Base-by-base conservation (phyloP, 2,888 invertebrate species). In the Calameuta filiformis region DNA sequence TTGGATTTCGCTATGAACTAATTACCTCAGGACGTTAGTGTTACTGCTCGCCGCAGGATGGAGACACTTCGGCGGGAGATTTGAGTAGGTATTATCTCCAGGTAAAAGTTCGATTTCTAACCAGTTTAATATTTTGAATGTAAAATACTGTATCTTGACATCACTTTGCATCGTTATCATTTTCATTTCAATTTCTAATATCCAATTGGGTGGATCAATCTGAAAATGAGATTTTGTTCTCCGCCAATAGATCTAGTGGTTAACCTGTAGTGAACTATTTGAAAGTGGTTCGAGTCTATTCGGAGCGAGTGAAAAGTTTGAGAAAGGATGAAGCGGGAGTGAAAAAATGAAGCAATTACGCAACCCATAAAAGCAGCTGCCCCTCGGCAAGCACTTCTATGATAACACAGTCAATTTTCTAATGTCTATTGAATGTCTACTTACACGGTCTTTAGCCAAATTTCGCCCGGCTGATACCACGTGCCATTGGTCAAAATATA, bases 221-320 rank as follows among this genome's bases (percentile, higher is more conserved):
- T 56, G 56, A 23, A 6, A 56, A 23, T 56, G 23, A 56, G 2
- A 56, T 56, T 56, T 56, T 9, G 2, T 56, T 23, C 9, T 56
- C 56, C 9, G 2, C 15, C 23, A 23, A 56, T 56, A 56, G 6
- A 56, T 23, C 56, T 56, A 56, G 9, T 56, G 56, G 56, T 23
- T 23, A 56, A 9, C 56, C 23, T 2, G 56, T 56, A 56, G 56
- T 6, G 71, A 71, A 31, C 71, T 15, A 71, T 71, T 71, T 71
- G 71, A 71, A 71, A 71, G 71, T 71, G 23, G 4, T 71, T 71
- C 31, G 31, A 15, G 31, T 34, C n/a, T 15, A 71, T 31, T 23
- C 1, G 71, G 31, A 69, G 69, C 69, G 71, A 71, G 71, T 71
- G 71, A 71, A 71, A 33, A 71, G 31, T 56, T 56, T 56, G 40